Conservation (phyloP, 2,113 vertebrate species). For the Nyctereutes procyonoides region DNA sequence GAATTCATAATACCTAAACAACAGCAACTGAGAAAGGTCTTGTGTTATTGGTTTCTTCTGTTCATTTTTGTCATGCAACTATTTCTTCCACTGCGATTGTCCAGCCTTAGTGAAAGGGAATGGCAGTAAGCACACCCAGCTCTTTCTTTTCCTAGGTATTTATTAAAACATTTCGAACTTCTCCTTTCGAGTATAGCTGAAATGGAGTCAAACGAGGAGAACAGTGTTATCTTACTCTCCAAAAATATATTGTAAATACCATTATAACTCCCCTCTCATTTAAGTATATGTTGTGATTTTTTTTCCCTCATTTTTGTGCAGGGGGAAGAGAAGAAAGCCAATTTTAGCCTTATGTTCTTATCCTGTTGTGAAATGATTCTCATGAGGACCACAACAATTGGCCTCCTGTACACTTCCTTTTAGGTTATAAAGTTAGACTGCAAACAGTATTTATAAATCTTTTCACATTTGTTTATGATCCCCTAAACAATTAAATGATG, state of each 20-base stretch:
- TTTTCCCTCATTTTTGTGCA: background rate
- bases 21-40: conserved; percentile 60
- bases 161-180: conserved; percentile 47
- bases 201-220: conserved; percentile 61
- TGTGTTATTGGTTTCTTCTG: conserved; percentile 60
- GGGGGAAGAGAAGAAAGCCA: background rate
- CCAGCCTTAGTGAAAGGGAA: conserved; percentile 61
- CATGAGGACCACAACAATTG: background rate
- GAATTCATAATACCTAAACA: conserved; percentile 55
- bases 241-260: conserved; percentile 2
- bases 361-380: background rate
- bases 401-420: conserved; percentile 36
- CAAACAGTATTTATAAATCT: background rate
- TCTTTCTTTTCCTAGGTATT: conserved; percentile 26
- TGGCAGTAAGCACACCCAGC: background rate
- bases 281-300: background rate
- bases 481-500: conserved; percentile 7
- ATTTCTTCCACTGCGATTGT: conserved; percentile 67
- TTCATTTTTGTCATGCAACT: conserved; percentile 80
- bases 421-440: conserved; percentile 47
- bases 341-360: background rate
- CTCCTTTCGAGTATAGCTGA: conserved; percentile 38
- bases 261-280: background rate
- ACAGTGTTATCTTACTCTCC: conserved; percentile 50
- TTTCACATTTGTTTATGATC: conserved; percentile 38